phyloP scores from a whole-genome alignment of 2,888 invertebrate species.

The Phortica magna region DNA sequence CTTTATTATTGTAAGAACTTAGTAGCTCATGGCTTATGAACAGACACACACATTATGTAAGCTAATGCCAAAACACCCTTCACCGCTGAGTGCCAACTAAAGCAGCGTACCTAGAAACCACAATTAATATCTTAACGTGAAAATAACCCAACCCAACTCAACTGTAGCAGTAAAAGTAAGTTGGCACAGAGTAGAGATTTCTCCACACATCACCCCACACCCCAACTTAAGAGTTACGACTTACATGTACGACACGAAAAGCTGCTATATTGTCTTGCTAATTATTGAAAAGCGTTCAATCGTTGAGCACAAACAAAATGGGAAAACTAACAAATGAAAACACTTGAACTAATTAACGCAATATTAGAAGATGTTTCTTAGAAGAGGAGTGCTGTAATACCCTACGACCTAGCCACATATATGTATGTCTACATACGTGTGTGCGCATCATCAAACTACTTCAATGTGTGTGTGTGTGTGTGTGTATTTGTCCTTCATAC shows the following conservation, averaged over 20 bases:
- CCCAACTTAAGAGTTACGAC: background rate
- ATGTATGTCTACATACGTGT: background rate
- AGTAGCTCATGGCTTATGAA: background rate
- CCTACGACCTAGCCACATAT: background rate
- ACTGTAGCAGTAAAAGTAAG: too few species aligned
- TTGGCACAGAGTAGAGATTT: too few species aligned
- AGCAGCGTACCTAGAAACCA: background rate
- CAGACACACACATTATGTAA: too few species aligned
- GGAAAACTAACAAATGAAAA: background rate
- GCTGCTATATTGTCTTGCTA: background rate
- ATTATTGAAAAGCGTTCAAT: conserved; percentile 18
- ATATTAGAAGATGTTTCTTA: conserved; percentile 16
- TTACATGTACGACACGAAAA: background rate
- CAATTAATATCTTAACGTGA: background rate
- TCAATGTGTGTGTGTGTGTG: background rate
- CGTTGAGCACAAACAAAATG: background rate
- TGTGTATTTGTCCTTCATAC: conserved; percentile 52
- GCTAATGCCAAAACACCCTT: too few species aligned
- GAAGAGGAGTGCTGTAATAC: background rate
- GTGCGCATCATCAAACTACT: background rate
- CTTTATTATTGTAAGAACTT: background rate
- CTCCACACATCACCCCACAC: too few species aligned
- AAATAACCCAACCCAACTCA: background rate
- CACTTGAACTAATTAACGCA: conserved; percentile 20
- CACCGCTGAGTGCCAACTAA: too few species aligned